Percentiles rank a stretch among this genome's conserved stretches.
Evolutionary conservation across 30 jellyfish, hydroid and myxozoan genomes (phyloP).

Genomic region (Pelagia noctiluca): DNA sequence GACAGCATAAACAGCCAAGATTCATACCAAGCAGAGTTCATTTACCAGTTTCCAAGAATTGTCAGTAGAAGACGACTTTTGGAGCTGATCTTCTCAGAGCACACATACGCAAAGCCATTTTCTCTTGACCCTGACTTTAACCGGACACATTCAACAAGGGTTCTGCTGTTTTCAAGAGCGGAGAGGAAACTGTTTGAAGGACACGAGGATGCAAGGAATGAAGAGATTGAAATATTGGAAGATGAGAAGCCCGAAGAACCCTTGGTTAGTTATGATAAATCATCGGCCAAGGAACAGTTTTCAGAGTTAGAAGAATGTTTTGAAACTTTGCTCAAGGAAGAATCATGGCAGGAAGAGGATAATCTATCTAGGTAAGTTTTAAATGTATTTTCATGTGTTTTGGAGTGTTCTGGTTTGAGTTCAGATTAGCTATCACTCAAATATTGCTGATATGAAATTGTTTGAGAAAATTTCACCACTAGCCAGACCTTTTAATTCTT

Average conservation of each 20-base stretch:
- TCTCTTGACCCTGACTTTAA: constrained; percentile 82
- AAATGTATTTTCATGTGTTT: too few relatives aligned
- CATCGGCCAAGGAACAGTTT: constrained; percentile 70
- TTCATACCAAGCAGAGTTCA: constrained; percentile 13
- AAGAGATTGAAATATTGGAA: constrained; percentile 45
- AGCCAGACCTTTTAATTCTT: too few relatives aligned
- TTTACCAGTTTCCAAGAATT: constrained; percentile 34
- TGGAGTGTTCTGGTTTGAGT: too few relatives aligned
- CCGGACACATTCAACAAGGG: constrained; percentile 62
- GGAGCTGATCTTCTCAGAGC: constrained; percentile 70
- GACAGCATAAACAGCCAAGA: too few relatives aligned
- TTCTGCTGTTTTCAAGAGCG: constrained; percentile 36
- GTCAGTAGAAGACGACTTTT: constrained; percentile 39
- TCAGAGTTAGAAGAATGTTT: constrained; percentile 86
- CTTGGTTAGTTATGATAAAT: constrained; percentile 67
- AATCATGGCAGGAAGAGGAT: constrained; percentile 86
- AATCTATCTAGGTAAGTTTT: constrained; percentile 60
- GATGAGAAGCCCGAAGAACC: constrained; percentile 6
- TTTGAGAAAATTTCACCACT: too few relatives aligned
- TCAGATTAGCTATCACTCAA: too few relatives aligned
- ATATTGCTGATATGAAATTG: too few relatives aligned
- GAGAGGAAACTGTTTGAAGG: constrained; percentile 12
- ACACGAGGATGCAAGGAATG: background rate
- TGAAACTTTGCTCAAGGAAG: constrained; percentile 71
- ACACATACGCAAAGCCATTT: constrained; percentile 76